phyloP scores from a whole-genome alignment of 2,113 vertebrate species.

The Gracilinanus agilis region DNA sequence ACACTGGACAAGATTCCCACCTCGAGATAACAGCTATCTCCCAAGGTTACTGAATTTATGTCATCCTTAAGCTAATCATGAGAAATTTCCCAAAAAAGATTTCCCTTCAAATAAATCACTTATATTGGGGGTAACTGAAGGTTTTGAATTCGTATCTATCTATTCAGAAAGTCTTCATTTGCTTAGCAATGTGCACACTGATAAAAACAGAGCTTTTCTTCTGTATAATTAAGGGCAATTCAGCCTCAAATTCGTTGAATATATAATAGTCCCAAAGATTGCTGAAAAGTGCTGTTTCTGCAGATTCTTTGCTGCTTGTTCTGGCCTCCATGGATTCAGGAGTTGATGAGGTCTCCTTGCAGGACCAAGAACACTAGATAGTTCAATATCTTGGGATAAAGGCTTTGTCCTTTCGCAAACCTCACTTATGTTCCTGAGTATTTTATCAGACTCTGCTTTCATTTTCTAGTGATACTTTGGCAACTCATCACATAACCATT shows the following conservation, averaged over 20 bases:
- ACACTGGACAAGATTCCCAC: background rate
- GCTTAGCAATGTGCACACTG: background rate
- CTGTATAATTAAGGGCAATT: background rate
- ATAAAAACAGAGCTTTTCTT: background rate
- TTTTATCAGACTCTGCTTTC: background rate
- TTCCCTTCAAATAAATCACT: background rate
- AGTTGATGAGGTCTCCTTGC: background rate
- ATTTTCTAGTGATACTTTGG: background rate
- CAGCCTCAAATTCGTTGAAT: background rate
- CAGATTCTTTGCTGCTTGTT: background rate
- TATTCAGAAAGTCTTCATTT: background rate
- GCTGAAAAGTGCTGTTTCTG: background rate
- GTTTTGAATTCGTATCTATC: background rate
- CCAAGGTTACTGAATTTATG: background rate
- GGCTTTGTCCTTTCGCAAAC: background rate
- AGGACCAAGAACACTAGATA: background rate
- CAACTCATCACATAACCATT: background rate
- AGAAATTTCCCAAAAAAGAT: background rate
- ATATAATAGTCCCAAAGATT: background rate
- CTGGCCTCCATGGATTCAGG: background rate
- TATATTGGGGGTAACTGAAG: background rate
- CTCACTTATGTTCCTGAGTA: background rate
- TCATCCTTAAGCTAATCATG: background rate
- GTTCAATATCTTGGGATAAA: background rate
- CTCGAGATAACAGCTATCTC: background rate